Conservation (phyloP, 2,797 vertebrate species). For the Ciconia nigra region DNA sequence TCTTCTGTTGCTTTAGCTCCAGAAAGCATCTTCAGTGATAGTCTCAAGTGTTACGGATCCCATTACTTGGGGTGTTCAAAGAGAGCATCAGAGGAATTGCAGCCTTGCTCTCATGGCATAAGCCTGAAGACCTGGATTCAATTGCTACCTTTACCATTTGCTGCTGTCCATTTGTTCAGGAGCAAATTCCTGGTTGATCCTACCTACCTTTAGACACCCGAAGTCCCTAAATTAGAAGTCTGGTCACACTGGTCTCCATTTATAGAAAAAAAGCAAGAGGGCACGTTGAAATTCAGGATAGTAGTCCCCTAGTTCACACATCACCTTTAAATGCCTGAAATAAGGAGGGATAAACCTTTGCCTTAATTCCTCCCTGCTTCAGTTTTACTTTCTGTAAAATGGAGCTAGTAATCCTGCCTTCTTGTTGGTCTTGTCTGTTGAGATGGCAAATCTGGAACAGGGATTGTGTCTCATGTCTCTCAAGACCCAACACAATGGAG, state of each 20-base stretch:
- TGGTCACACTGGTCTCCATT: neutral
- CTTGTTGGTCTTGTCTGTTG: neutral
- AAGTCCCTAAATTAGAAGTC: neutral
- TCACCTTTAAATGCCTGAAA: neutral
- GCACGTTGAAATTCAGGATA: rapidly evolving
- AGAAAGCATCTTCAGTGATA: neutral
- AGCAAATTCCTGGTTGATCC: neutral
- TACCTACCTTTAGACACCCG: neutral
- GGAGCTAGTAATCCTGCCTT: neutral
- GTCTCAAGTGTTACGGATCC: neutral
- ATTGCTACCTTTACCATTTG: neutral
- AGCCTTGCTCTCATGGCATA: neutral
- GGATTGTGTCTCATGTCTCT: neutral
- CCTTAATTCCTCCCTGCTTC: neutral
- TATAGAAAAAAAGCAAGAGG: neutral
- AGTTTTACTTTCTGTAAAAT: neutral
- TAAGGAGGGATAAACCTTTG: neutral
- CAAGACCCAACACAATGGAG: neutral
- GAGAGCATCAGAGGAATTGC: neutral
- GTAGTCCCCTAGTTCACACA: neutral
- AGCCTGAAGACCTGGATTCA: neutral
- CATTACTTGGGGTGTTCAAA: neutral
- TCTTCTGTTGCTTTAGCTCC: neutral
- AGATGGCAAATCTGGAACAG: neutral
- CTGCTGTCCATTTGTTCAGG: neutral